Base-by-base conservation (phyloP, 2,797 vertebrate genomes). In the Lacerta bilineata region DNA sequence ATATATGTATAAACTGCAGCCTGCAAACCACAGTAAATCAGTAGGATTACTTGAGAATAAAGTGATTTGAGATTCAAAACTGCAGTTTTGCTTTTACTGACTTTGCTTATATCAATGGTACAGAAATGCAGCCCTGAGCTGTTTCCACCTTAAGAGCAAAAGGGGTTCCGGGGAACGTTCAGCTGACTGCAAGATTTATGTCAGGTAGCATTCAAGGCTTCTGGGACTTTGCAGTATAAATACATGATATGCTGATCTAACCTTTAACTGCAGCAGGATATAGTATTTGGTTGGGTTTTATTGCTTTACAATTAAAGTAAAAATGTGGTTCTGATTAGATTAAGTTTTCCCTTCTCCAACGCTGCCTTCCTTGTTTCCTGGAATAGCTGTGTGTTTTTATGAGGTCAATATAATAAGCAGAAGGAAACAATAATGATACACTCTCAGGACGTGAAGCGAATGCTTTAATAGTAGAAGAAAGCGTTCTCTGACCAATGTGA, bases 301-400 rank as follows among this genome's bases (percentile, higher is more conserved):
- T 91, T 85, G 87, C 85, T 90, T 85, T 64, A 8, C 85, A 93
- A 94, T 96, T 96, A 96, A 95, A 96, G 86, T 91, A 92, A 95
- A 95, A 95, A 90, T 88, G 85, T 93, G 80, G 33, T 72, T 94
- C 90, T 94, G 93, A 95, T 95, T 93, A 94, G 90, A 96, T 95
- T 94, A 90, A 80, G 90, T 71, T 80, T 85, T 68, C 87, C 87
- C 85, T 86, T 59, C 5, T 85, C 91, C 90, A 94, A 87, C 88
- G 88, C 66, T 91, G 85, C 90, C 92, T 89, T 92, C 89, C 87
- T 86, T 82, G 77, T 93, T 96, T 94, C 90, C 86, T 93, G 94
- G 94, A 96, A 94, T 83, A 92, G 78, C 88, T 41, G 55, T 91
- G 84, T 93, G 89, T 92, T 96, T 94, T 95, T 95, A 93, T 94